Conservation (phyloP, 1,140 invertebrate genomes). For the Platyscapa corneri region DNA sequence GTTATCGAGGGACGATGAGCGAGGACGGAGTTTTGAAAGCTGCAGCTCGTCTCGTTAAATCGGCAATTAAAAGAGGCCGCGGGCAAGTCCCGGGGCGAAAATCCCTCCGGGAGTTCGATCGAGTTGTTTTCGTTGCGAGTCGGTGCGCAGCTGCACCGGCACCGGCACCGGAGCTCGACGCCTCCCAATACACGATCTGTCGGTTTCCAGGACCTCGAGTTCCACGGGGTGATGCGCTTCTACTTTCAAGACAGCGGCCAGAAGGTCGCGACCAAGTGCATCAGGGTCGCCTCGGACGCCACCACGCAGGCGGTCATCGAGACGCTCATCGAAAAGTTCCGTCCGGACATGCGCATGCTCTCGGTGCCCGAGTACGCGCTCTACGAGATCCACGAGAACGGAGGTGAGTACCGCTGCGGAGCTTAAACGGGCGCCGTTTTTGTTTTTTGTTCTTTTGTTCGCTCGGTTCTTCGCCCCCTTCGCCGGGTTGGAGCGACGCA, state of each 20-base stretch:
- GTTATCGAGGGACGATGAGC: background rate
- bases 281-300: slow-evolving; percentile 96
- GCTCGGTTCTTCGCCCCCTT: no score
- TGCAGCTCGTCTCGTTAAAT: background rate
- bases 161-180: no score
- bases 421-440: background rate
- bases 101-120: background rate
- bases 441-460: no score
- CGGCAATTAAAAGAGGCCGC: background rate
- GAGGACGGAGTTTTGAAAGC: background rate
- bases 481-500: no score
- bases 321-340: slow-evolving; percentile 98
- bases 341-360: slow-evolving; percentile 99
- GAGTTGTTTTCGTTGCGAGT: no score
- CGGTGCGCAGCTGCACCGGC: no score
- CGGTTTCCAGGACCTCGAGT: slow-evolving; percentile 91
- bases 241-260: slow-evolving; percentile 98
- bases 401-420: slow-evolving; percentile 76
- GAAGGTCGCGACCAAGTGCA: slow-evolving; percentile 99
- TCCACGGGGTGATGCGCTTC: slow-evolving; percentile 99
- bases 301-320: slow-evolving; percentile 96
- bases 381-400: slow-evolving; percentile 97
- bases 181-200: background rate
- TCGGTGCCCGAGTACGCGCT: slow-evolving; percentile 96
- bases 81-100: background rate